Conservation (phyloP, 2,797 vertebrate species). For the Salarias fasciatus region DNA sequence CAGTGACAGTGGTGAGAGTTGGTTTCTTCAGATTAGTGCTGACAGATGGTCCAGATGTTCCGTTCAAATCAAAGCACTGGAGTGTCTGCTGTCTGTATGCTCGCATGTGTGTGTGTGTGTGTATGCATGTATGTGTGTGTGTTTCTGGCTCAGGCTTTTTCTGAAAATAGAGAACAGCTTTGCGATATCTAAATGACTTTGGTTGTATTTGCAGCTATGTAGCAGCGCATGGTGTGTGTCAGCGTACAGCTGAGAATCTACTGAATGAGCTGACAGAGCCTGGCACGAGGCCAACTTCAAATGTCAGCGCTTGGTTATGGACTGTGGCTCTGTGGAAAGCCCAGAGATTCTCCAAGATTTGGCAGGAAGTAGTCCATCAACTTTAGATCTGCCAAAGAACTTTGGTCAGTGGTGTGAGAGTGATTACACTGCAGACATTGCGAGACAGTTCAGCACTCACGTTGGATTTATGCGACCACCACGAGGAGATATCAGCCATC, state of each 20-base stretch:
- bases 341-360: conserved; percentile 15
- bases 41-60: conserved; percentile 34
- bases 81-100: not conserved
- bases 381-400: conserved; percentile 27
- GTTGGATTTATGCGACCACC: conserved; percentile 39
- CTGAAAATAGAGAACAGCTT: not conserved
- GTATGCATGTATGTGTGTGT: too few relatives aligned
- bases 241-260: not conserved
- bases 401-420: conserved; percentile 34
- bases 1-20: not conserved
- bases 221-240: not conserved
- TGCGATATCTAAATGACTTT: not conserved
- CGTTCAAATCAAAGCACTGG: not conserved
- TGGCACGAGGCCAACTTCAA: conserved; percentile 30
- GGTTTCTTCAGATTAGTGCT: conserved; percentile 20
- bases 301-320: conserved; percentile 35
- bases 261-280: conserved; percentile 17
- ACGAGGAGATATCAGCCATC: conserved; percentile 29
- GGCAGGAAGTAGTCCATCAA: conserved; percentile 36
- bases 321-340: conserved; percentile 5
- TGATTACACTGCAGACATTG: conserved; percentile 39
- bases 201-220: not conserved
- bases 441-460: conserved; percentile 23
- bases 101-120: not conserved
- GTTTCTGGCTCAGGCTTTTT: not conserved